Evolutionary conservation across 1,140 invertebrate species (phyloP).

Genomic region (Lasioglossum albipes): DNA sequence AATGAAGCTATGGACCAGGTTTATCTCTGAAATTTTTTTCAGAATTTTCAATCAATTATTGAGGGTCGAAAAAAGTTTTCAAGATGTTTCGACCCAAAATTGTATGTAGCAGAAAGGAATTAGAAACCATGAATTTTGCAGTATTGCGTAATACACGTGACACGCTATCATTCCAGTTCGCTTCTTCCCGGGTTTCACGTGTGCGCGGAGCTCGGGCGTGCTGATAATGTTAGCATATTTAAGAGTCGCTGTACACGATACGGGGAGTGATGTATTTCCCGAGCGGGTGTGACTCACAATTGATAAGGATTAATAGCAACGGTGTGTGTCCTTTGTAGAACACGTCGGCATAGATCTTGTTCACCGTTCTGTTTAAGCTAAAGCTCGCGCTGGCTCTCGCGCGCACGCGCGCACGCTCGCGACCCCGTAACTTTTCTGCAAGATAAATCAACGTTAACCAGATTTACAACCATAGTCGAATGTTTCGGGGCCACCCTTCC

Average conservation of each 20-base stretch:
- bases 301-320: conserved; percentile 42
- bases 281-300: conserved; percentile 14
- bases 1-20: no score
- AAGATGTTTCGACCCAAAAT: no score
- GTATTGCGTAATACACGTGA: no score
- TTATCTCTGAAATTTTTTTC: no score
- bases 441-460: conserved; percentile 45
- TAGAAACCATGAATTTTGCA: no score
- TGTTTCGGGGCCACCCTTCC: conserved; percentile 29
- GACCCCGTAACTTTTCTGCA: conserved; percentile 40
- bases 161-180: not conserved
- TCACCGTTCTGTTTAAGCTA: conserved; percentile 29
- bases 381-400: no score
- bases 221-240: not conserved
- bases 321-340: conserved; percentile 7
- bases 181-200: not conserved
- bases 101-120: no score
- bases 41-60: no score
- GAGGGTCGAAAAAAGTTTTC: no score
- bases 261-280: conserved; percentile 10
- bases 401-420: no score
- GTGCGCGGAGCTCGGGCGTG: not conserved
- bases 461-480: conserved; percentile 40
- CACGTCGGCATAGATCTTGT: conserved; percentile 11
- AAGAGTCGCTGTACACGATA: not conserved